Evolutionary conservation across 2,113 vertebrate genomes (phyloP), one percentile per base, ranked within the genome.

Genomic region (Cygnus atratus): DNA sequence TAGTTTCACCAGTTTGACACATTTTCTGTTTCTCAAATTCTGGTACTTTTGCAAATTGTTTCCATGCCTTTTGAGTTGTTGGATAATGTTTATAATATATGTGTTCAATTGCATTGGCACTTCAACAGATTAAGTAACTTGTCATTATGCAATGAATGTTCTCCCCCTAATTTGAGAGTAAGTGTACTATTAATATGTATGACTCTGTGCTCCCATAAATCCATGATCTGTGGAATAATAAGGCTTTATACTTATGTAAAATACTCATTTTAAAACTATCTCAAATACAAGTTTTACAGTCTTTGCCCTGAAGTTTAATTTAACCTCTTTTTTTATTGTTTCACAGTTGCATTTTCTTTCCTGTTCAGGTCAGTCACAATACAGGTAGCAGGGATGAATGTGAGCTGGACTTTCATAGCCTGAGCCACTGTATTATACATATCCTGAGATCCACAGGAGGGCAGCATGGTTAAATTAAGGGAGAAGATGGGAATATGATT

Each of bases 401-500:
- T 52, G 52, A 84, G 55, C 3, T 28, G 44, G 37, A 29, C 48
- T 37, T 71, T 63, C 25, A 7, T 20, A 20, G 28, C 17, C 50
- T 41, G 74, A 5, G 6, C 67, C 4, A 1, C 21, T 71, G 59
- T 37, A 17, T 92, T 93, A 33, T 50, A 31, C 72, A 65, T 74
- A 94, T 70, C 31, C 90, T 88, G 94, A 83, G 35, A 85, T 95
- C 98, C 98, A 98, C 98, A 87, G 94, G 98, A 96, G 97, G 98
- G 98, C 98, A 97, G 97, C 96, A 84, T 97, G 73, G 96, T 97
- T 96, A 97, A 97, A 96, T 95, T 77, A 95, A 96, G 92, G 93
- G 78, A 93, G 82, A 87, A 61, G 9, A 87, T 28, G 9, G 25
- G 46, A 62, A 17, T 44, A 11, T 31, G 24, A 12, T 84, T 43